Evolutionary conservation across 2,797 vertebrate genomes (phyloP).

Genomic region (Pangasius macronema): DNA sequence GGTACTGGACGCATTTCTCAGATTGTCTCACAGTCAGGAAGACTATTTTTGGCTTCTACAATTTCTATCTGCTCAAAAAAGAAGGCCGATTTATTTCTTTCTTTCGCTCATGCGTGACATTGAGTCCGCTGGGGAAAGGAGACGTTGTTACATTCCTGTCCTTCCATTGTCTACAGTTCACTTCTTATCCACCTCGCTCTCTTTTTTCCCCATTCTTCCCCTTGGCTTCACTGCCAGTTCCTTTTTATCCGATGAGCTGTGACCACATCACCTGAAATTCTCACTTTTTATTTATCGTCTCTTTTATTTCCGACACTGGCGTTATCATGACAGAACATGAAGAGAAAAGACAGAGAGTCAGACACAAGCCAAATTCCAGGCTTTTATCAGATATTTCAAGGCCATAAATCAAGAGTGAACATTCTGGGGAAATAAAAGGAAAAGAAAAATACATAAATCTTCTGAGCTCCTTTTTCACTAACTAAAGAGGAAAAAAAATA

Average conservation of each 20-base stretch:
- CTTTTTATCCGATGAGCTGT: slow-evolving; percentile 20
- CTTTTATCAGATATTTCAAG: slow-evolving; percentile 15
- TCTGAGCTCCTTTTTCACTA: background rate
- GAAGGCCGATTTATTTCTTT: slow-evolving; percentile 16
- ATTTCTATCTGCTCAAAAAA: slow-evolving; percentile 24
- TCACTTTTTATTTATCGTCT: background rate
- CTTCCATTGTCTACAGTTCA: background rate
- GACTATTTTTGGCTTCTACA: slow-evolving; percentile 42
- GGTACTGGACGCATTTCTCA: slow-evolving; percentile 27
- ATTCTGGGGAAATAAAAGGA: background rate
- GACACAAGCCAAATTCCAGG: background rate
- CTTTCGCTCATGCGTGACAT: slow-evolving; percentile 10
- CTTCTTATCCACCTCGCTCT: background rate
- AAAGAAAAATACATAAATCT: background rate
- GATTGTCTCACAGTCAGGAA: slow-evolving; percentile 34
- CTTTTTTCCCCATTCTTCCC: background rate
- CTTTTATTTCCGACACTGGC: background rate
- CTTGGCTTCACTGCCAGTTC: background rate
- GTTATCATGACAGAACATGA: slow-evolving; percentile 14
- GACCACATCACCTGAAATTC: slow-evolving; percentile 10
- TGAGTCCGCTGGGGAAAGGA: slow-evolving; percentile 17
- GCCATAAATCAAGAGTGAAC: slow-evolving; percentile 16
- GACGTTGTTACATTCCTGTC: background rate
- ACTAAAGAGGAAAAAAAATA: background rate
- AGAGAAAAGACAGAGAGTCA: background rate